These are phyloP conservation scores for Scortum barcoo DNA, from an alignment of 2,113 vertebrate species.

Conservation along the genomic window DNA sequence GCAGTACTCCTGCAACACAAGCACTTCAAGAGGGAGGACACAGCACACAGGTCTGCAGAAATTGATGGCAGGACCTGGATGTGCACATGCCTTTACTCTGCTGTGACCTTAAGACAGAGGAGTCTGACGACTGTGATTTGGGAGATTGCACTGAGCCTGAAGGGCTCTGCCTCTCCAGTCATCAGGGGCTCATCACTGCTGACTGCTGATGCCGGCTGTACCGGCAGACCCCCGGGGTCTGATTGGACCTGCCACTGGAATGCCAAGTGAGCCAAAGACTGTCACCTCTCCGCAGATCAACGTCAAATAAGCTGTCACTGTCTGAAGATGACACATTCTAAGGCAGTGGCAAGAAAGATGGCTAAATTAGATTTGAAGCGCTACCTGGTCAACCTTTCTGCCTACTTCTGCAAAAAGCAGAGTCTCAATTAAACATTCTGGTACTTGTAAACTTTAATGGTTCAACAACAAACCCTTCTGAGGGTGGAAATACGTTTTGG, in stretches of 20 bases:
- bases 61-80: conserved; percentile 31
- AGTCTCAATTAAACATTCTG: conserved; percentile 24
- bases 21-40: background rate
- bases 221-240: conserved; percentile 41
- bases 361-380: background rate
- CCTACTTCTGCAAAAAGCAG: background rate
- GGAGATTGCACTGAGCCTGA: conserved; percentile 54
- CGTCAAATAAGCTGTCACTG: background rate
- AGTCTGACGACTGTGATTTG: conserved; percentile 62
- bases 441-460: conserved; percentile 23
- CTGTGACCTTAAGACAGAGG: conserved; percentile 54
- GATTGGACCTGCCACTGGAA: conserved; percentile 62
- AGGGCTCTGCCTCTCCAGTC: conserved; percentile 50
- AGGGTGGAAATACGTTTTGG: conserved; percentile 25
- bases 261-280: conserved; percentile 54
- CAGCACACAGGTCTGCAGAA: conserved; percentile 29
- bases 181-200: conserved; percentile 63
- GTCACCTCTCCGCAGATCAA: conserved; percentile 39
- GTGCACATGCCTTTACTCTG: conserved; percentile 19
- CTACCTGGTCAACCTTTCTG: background rate
- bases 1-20: conserved; percentile 3
- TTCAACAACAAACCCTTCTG: conserved; percentile 58
- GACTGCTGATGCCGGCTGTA: conserved; percentile 51
- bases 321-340: background rate
- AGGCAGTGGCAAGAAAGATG: background rate